Evolutionary conservation across 2,797 vertebrate species (phyloP), one percentile per base, ranked within the genome.

Genomic region (Lithobates sylvaticus): DNA sequence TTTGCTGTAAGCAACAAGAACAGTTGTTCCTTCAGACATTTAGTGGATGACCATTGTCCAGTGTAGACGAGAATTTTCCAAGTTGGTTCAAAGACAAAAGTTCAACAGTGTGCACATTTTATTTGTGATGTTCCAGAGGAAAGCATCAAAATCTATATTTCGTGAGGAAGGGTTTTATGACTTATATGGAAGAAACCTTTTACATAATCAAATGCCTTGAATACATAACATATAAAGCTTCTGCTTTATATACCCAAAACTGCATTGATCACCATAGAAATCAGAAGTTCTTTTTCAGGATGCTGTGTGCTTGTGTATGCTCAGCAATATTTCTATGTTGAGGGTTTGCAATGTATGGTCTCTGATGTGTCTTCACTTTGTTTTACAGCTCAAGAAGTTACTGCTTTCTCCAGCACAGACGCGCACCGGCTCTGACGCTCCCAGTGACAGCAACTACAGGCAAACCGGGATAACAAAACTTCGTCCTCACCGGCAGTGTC

Each of bases 371-470:
- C 65, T 2, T 58, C 78, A n/a, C 0, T 65, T 85, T 69, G 86
- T 93, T 91, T 91, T 71, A 85, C 91, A 99, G 98, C 93, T 99
- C 83, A 97, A 96, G 96, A 97, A 97, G 91, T 95, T 99, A 89
- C 95, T 99, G 88, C 94, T 99, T 84, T 96, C 97, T 84, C 97
- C 98, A 2, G 96, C 96, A n/a, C 96, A 96, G 27, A 90, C 95
- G 81, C 94, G 96, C 61, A 81, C 90, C 0, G 94, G 92, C 91
- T 92, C 93, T 23, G 96, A 98, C 47, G 83, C 91, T 79, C 96
- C 95, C 92, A 96, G 94, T 93, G 96, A 97, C 0, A 94, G 94
- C 88, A 91, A 90, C 0, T 0, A 92, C 87, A 95, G 95, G 90
- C 95, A 94, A 91, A 95, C 93, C 88, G 94, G 93, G 94, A 92